Evolutionary conservation across 2,113 vertebrate genomes (phyloP), one percentile per base, ranked within the genome.

Genomic region (Notarius quadriscutis): DNA sequence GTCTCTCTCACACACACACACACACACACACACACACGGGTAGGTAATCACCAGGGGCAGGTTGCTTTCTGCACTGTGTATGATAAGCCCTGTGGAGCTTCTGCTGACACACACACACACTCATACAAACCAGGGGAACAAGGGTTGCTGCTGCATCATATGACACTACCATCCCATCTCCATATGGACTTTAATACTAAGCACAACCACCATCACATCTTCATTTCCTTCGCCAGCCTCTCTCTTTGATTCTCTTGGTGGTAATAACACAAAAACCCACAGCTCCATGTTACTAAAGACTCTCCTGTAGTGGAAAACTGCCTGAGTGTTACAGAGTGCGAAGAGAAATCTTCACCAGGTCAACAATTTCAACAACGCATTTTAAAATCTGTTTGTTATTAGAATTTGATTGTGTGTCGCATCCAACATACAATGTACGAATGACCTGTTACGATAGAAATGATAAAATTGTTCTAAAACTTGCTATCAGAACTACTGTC

Each of bases 61-160:
- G 89, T 85, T 86, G 83, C 88, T 84, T 87, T 84, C 86, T 88
- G 88, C 74, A 81, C 51, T 86, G 81, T 88, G 85, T 87, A 57
- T 84, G 90, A 91, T 91, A 89, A 89, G 90, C 15, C 75, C 53
- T 58, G 48, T 87, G 87, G 71, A 85, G 83, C 15, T 69, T 86
- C 69, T 58, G 15, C 55, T 75, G 9, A 53, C n/a, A 27, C 53
- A 79, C 75, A 83, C 22, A 62, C 79, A 87, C 17, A 93, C 88
- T 88, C 80, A 83, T n/a, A 81, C 62, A 85, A 11, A 93, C 88
- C 62, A 85, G 14, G 92, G 88, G 88, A 78, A 80, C 69, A 92
- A 34, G 27, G 3, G 11, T 25, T 22, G 65, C 83, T 63, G 17
- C 72, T 62, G 72, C 71, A 50, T 63, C 34, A 9, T 62, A 51